These are phyloP conservation scores for Psilopogon haemacephalus DNA, from an alignment of 2,113 vertebrate species.

Conservation along the genomic window DNA sequence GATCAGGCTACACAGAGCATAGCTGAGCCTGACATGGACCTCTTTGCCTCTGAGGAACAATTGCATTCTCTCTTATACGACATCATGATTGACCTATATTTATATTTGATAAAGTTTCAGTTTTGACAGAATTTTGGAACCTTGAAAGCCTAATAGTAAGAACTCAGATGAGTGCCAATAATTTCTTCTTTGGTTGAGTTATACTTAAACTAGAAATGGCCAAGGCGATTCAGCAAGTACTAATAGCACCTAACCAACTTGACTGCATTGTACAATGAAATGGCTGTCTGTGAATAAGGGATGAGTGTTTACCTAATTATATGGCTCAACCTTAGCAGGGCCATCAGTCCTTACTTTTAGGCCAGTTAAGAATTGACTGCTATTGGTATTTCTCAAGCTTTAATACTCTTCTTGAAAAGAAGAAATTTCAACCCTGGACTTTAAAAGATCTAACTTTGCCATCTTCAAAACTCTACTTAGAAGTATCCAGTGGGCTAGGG, in stretches of 20 bases:
- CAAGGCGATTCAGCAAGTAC: not conserved
- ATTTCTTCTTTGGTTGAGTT: not conserved
- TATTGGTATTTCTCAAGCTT: not conserved
- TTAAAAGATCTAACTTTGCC: no score
- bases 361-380: not conserved
- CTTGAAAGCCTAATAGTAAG: not conserved
- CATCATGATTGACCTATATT: not conserved
- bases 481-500: no score
- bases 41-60: not conserved
- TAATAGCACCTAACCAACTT: not conserved
- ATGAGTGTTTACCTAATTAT: not conserved
- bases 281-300: not conserved
- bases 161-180: not conserved
- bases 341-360: not conserved
- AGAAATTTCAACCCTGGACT: no score
- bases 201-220: not conserved
- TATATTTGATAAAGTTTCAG: not conserved
- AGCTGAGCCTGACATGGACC: not conserved
- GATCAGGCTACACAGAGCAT: no score
- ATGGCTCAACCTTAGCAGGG: not conserved
- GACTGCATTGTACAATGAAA: not conserved
- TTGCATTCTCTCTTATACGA: not conserved
- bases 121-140: not conserved
- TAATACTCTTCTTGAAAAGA: not conserved
- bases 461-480: no score